These are phyloP conservation scores for Perdita meconis DNA, from an alignment of 2,888 invertebrate species.

Conservation along the genomic window DNA sequence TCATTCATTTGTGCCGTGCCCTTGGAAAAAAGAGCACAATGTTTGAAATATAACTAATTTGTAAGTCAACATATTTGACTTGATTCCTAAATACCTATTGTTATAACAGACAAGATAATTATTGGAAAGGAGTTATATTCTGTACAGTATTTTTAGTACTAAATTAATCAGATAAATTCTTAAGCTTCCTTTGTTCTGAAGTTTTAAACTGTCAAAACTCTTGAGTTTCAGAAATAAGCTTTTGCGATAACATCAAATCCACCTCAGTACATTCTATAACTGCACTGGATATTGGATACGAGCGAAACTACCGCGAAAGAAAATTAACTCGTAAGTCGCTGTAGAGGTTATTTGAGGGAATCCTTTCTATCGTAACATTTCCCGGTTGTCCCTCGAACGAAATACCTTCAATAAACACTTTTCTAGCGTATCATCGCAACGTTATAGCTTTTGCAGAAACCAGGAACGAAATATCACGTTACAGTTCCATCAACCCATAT, in stretches of 20 bases:
- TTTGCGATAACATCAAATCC: too few species aligned
- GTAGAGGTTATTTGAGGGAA: not conserved
- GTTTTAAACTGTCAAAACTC: not conserved
- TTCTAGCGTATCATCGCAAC: not conserved
- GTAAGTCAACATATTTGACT: conserved; percentile 6
- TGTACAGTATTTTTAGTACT: not conserved
- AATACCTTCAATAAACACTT: not conserved
- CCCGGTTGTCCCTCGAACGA: not conserved
- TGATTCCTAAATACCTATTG: conserved; percentile 17
- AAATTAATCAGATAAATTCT: not conserved
- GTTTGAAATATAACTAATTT: not conserved
- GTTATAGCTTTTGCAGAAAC: conserved; percentile 1
- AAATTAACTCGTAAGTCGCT: conserved; percentile 1
- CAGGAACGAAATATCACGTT: not conserved
- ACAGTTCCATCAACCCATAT: not conserved
- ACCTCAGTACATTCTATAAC: not conserved
- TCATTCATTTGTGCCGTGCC: conserved; percentile 24
- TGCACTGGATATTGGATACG: not conserved
- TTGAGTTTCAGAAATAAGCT: not conserved
- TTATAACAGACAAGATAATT: not conserved
- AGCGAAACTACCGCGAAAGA: conserved; percentile 10
- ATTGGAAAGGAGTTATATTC: not conserved
- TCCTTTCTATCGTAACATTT: conserved; percentile 3
- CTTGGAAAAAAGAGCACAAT: conserved; percentile 30
- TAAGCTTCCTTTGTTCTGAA: not conserved